Percentiles rank a stretch among this genome's conserved stretches.
phyloP scores from a whole-genome alignment of 2,888 invertebrate species.

The Matsumyia berberina region DNA sequence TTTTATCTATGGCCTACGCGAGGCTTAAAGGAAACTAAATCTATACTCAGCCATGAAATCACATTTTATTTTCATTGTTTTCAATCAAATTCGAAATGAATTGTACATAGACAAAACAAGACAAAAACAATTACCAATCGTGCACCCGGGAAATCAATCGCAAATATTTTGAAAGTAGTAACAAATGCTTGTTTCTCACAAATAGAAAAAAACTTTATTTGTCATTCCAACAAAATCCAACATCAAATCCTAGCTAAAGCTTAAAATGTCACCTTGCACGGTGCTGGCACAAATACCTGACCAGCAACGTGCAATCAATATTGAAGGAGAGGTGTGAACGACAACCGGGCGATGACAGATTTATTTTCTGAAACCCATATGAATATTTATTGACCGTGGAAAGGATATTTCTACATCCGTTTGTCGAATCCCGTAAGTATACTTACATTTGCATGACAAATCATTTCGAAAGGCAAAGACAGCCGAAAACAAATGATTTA shows the following conservation, averaged over 20 bases:
- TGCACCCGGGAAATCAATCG: constrained; percentile 10
- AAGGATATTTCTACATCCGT: not conserved
- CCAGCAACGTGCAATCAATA: constrained; percentile 25
- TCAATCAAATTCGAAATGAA: too few species aligned
- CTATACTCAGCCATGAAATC: too few species aligned
- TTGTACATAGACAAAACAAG: not conserved
- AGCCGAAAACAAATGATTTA: constrained; percentile 1
- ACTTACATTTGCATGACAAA: constrained; percentile 8
- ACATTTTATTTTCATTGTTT: too few species aligned
- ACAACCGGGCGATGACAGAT: constrained; percentile 15
- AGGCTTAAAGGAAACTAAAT: too few species aligned
- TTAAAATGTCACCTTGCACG: not conserved
- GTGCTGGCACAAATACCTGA: constrained; percentile 1
- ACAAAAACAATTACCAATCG: not conserved
- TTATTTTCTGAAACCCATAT: constrained; percentile 6
- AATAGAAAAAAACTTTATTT: constrained; percentile 11
- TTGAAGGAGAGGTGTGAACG: constrained; percentile 9
- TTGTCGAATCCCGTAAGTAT: constrained; percentile 14
- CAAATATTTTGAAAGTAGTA: not conserved
- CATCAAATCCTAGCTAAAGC: not conserved
- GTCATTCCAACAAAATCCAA: not conserved
- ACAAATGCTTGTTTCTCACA: constrained; percentile 6
- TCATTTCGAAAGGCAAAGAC: not conserved
- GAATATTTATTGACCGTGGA: constrained; percentile 21
- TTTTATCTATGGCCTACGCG: too few species aligned